Evolutionary conservation across 2,113 vertebrate genomes (phyloP), one percentile per base, ranked within the genome.

Genomic region (Mus pahari): DNA sequence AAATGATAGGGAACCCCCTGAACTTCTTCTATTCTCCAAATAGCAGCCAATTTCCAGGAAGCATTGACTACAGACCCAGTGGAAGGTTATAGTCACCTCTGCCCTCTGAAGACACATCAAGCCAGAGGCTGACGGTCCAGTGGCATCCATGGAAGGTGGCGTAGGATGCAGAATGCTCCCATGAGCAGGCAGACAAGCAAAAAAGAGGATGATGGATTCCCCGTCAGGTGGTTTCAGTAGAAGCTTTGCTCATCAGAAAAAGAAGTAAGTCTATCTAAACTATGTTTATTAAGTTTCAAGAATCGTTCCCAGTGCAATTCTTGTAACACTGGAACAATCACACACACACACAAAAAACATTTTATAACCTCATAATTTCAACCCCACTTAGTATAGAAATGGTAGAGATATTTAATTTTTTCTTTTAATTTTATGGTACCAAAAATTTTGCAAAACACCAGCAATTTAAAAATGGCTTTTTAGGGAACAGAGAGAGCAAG

Each of bases 1-100:
- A 94, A 87, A 66, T 89, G 68, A 78, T 24, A 92, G 96, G 91
- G 91, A 97, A 96, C 77, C 60, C 88, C 95, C 94, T 94, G 81
- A 60, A 86, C 71, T 93, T 86, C 74, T 94, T 89, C 50, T 89
- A 14, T 68, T 91, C 78, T 24, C 50, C 92, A 84, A 9, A 62
- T 1, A 77, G 64, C 33, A 84, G 90, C 36, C 36, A 68, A 16
- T 36, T 93, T 94, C 90, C 71, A 39, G 77, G 77, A 88, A 95
- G 66, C 77, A 36, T 1, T n/a, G 73, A 45, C 28, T 82, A 11
- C 8, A 66, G 39, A 48, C 26, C 73, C 62, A 48, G 2, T 13
- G 16, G n/a, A 75, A 26, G 16, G 33, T 24, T 22, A 4, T 42
- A 7, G 13, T 58, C n/a, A 71, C 45, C 48, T 88, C n/a, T 75